Percentiles rank a stretch among this genome's conserved stretches.
These are phyloP conservation scores for Trematocara variabile DNA, from an alignment of 2,113 vertebrate genomes.

Conservation along the genomic window DNA sequence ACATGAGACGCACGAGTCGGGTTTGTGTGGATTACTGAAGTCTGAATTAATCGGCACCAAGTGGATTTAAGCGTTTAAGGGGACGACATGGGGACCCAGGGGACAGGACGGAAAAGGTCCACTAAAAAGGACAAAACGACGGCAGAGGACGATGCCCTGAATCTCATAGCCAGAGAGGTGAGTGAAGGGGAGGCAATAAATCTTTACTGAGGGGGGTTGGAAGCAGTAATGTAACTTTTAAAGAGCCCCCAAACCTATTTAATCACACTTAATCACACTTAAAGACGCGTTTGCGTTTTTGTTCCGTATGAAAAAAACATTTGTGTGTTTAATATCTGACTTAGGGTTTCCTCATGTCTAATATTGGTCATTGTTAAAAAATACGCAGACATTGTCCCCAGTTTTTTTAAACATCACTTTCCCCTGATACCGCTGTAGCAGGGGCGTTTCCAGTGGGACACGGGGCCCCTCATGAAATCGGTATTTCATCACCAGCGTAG, in stretches of 20 bases:
- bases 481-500: not conserved
- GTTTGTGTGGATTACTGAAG: not conserved
- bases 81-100: conserved; percentile 85
- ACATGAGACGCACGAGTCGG: not conserved
- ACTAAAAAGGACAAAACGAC: conserved; percentile 84
- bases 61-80: not conserved
- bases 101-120: conserved; percentile 83
- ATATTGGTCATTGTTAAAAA: not conserved
- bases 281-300: not conserved
- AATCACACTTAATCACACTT: not conserved
- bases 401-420: not conserved
- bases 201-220: not conserved
- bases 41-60: not conserved
- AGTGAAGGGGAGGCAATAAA: conserved; percentile 2
- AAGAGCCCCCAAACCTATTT: not conserved
- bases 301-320: not conserved
- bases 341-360: not conserved
- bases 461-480: not conserved
- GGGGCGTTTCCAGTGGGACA: not conserved
- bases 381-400: not conserved
- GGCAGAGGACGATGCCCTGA: conserved; percentile 89
- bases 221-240: not conserved
- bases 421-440: not conserved
- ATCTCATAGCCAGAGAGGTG: conserved; percentile 90
- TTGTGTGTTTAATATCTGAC: not conserved